Evolutionary conservation across 1,140 invertebrate genomes (phyloP).

Genomic region (Brachionus sp.): DNA sequence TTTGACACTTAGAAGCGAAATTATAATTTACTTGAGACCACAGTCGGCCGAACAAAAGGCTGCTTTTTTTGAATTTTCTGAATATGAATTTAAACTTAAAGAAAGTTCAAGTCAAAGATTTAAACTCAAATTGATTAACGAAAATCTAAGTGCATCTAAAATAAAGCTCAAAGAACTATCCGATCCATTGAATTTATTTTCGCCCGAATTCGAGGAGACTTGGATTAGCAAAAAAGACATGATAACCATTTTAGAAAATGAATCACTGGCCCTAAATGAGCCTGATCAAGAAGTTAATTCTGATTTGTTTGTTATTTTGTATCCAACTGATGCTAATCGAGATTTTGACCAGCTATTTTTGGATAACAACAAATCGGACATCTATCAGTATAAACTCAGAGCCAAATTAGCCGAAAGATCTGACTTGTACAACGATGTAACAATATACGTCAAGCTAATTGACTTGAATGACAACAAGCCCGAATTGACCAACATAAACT

Average conservation of each 20-base stretch:
- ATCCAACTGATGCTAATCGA: background rate
- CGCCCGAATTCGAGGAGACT: slow-evolving; percentile 5
- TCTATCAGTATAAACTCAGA: slow-evolving; percentile 29
- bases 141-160: slow-evolving; percentile 8
- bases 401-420: background rate
- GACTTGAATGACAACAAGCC: slow-evolving; percentile 37
- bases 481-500: background rate
- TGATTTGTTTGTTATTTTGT: slow-evolving; percentile 6
- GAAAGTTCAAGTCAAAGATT: background rate
- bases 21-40: slow-evolving; percentile 8
- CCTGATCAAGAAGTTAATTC: slow-evolving; percentile 7
- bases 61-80: slow-evolving; percentile 40
- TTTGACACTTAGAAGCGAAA: background rate
- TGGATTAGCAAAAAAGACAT: slow-evolving; percentile 24
- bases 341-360: slow-evolving; percentile 31
- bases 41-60: background rate
- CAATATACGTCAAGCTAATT: slow-evolving; percentile 10
- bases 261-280: background rate
- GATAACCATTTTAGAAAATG: slow-evolving; percentile 12
- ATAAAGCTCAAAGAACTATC: background rate
- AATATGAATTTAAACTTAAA: slow-evolving; percentile 37
- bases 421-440: slow-evolving; percentile 28
- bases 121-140: slow-evolving; percentile 24
- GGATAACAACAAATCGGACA: slow-evolving; percentile 15
- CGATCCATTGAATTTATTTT: slow-evolving; percentile 14